Conservation (phyloP, 2,113 vertebrate genomes). For the Pterophyllum scalare region DNA sequence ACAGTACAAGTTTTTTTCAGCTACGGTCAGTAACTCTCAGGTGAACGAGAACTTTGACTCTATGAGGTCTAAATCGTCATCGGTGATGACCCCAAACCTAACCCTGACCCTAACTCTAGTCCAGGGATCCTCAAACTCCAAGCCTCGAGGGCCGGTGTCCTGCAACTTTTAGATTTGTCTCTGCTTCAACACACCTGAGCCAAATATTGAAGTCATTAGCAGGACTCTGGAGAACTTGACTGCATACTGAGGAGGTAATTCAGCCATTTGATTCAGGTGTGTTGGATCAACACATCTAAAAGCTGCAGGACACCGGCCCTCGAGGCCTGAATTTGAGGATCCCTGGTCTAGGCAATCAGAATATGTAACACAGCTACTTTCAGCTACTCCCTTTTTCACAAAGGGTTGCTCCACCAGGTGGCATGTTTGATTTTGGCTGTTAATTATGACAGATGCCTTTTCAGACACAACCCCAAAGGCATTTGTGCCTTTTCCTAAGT, state of each 20-base stretch:
- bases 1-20: neutral
- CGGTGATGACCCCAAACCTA: neutral
- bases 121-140: too few species aligned
- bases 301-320: too few species aligned
- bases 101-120: rapidly evolving
- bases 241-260: too few species aligned
- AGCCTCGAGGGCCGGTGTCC: too few species aligned
- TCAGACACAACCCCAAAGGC: rapidly evolving
- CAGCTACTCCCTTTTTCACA: neutral
- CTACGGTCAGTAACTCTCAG: neutral
- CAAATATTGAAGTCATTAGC: too few species aligned
- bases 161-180: too few species aligned
- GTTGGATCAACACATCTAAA: too few species aligned
- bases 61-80: neutral
- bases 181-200: too few species aligned
- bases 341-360: neutral
- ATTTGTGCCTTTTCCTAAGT: neutral
- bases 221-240: too few species aligned
- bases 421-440: rapidly evolving
- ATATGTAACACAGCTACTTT: neutral
- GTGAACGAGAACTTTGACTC: neutral
- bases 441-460: too few species aligned
- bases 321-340: too few species aligned
- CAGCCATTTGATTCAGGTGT: too few species aligned
- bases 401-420: neutral